These are phyloP conservation scores for Porites evermanni DNA, from an alignment of 92 coral and sea anemone genomes.

Conservation along the genomic window DNA sequence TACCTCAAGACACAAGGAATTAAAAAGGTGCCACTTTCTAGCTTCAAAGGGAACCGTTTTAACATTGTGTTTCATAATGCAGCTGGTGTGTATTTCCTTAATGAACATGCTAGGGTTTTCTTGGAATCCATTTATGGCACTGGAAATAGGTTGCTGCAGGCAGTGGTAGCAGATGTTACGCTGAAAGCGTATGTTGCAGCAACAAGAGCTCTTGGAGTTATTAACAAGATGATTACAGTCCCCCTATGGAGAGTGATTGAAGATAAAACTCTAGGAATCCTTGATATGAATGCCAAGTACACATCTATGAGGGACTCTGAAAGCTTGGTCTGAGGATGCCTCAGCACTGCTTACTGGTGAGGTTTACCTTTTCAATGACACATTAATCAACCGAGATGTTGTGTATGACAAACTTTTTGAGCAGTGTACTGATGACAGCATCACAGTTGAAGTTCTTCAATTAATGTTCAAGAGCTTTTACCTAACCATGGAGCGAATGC, in stretches of 20 bases:
- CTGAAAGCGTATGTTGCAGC: conserved; percentile 35
- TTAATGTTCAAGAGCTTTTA: conserved; percentile 15
- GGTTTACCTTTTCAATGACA: conserved; percentile 6
- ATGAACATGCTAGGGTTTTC: conserved; percentile 48
- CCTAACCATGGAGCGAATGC: conserved; percentile 31
- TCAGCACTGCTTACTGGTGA: conserved; percentile 32
- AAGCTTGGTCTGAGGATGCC: conserved; percentile 48
- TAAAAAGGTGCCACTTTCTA: conserved; percentile 44
- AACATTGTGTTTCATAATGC: conserved; percentile 60
- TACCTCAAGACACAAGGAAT: conserved; percentile 40
- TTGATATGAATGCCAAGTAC: conserved; percentile 40
- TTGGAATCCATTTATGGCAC: conserved; percentile 47
- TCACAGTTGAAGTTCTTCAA: conserved; percentile 36
- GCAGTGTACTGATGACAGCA: conserved; percentile 5
- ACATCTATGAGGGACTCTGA: conserved; percentile 13
- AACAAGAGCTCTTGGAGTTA: conserved; percentile 47
- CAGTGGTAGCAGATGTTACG: conserved; percentile 45
- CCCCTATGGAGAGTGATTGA: conserved; percentile 51
- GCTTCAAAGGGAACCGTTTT: conserved; percentile 49
- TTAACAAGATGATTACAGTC: conserved; percentile 51
- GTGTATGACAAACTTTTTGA: conserved; percentile 42
- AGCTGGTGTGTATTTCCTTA: conserved; percentile 54
- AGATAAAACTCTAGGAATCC: conserved; percentile 23
- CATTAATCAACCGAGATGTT: not conserved
- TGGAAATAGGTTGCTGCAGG: conserved; percentile 47